Percentiles rank a stretch among this genome's conserved stretches.
phyloP scores from a whole-genome alignment of 2,888 invertebrate genomes.

The Drymonia ruficornis region DNA sequence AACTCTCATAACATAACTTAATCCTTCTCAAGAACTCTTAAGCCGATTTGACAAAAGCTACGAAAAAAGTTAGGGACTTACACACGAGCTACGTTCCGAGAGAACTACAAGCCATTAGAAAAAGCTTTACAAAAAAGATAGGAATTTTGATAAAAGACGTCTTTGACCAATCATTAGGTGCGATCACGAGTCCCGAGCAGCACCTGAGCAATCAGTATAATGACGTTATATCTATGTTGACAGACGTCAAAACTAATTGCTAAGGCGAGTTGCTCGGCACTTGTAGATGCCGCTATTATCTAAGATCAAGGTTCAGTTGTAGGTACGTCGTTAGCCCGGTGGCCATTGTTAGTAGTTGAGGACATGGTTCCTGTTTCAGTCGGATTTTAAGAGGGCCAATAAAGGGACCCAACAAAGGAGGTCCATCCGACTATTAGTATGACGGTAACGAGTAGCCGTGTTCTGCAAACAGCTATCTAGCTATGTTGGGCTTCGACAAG shows the following conservation, averaged over 20 bases:
- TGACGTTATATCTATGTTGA: too few species aligned
- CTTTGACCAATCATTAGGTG: not conserved
- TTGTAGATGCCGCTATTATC: too few species aligned
- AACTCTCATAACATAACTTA: too few species aligned
- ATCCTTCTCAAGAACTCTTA: too few species aligned
- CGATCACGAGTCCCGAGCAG: too few species aligned
- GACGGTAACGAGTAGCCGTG: conserved; percentile 49
- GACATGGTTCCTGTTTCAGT: conserved; percentile 29
- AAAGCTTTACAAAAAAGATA: conserved; percentile 13
- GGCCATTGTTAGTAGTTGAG: conserved; percentile 28
- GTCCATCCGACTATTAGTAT: conserved; percentile 36
- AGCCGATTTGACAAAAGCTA: conserved; percentile 1
- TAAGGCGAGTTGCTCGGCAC: too few species aligned
- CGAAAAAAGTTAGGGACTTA: too few species aligned
- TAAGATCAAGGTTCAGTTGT: conserved; percentile 14
- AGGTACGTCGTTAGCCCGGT: conserved; percentile 23
- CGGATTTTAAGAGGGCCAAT: conserved; percentile 41
- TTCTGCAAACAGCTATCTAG: conserved; percentile 42
- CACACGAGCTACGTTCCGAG: not conserved
- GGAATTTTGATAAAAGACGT: not conserved
- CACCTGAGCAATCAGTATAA: too few species aligned
- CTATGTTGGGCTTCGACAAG: conserved; percentile 6
- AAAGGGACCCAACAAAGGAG: conserved; percentile 40
- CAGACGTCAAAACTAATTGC: too few species aligned
- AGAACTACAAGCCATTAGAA: not conserved